These are phyloP conservation scores for human DNA, from an alignment of 2,113 vertebrate species.

Conservation along the genomic window DNA sequence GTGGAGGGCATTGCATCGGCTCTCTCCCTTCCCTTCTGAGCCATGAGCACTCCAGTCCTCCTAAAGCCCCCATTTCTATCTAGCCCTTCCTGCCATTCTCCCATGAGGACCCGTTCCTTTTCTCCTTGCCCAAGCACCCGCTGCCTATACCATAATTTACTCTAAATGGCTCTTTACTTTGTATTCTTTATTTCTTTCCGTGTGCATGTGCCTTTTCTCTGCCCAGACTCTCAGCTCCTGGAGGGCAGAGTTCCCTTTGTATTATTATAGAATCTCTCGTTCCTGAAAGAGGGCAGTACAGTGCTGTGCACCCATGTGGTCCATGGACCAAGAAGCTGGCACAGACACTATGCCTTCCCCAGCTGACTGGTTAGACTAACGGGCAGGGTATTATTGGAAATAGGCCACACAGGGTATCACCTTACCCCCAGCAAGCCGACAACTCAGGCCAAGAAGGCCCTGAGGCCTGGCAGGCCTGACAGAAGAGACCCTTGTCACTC, in stretches of 20 bases:
- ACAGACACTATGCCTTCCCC: accelerated
- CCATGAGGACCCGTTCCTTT: neutral
- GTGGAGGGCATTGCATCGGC: accelerated
- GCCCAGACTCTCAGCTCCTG: neutral
- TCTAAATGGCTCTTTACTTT: neutral
- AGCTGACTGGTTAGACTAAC: neutral
- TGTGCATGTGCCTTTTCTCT: neutral
- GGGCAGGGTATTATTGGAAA: neutral
- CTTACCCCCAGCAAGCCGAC: neutral
- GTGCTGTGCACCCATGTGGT: no score
- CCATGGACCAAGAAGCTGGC: neutral
- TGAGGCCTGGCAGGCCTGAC: neutral
- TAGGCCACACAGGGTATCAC: neutral
- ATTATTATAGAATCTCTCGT: neutral
- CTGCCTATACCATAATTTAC: neutral
- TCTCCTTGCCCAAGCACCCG: neutral
- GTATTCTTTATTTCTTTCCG: neutral
- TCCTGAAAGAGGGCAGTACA: neutral
- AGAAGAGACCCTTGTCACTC: neutral
- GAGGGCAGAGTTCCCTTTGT: neutral
- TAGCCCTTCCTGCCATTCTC: neutral
- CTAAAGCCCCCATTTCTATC: neutral
- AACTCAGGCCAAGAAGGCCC: neutral
- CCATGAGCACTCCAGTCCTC: neutral
- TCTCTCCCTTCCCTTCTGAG: neutral